Evolutionary conservation across 1,140 invertebrate species (phyloP), one percentile per base, ranked within the genome.

Genomic region (Lordiphosa clarofinis): DNA sequence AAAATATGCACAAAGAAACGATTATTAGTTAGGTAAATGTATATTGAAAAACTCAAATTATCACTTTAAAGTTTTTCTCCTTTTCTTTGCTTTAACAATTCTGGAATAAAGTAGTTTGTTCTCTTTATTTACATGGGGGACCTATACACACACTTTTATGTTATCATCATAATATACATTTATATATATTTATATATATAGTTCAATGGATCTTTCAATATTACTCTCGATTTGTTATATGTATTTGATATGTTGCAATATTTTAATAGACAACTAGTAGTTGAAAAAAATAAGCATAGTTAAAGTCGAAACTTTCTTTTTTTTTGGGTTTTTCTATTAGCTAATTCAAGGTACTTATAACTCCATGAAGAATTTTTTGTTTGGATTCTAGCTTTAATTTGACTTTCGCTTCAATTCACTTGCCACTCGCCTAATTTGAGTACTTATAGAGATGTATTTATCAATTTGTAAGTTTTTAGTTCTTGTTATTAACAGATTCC

Each of bases 341-440:
- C 84, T 87, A 87, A 82, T 87, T 87, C 79, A 87, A 87, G 84
- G 84, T 87, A 87, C 84, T 87, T 87, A 87, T 87, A 87, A 87
- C 84, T 87, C 84, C 84, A 87, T 87, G 78, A 86, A 56, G 35
- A 46, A 56, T 54, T 52, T 55, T 59, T 31, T 44, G 38, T 63
- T 63, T 35, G 37, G 6, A 35, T 8, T 42, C 47, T 48, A 15
- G 10, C 4, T 52, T 38, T 49, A 33, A 19, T 8, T 50, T 24
- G 37, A 35, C 44, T 50, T 57, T 46, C 44, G 35, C 35, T 36
- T 49, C 40, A 10, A 7, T 15, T 46, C 37, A 38, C 35, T 42
- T 28, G 42, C 12, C 21, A 1, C 28, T n/a, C n/a, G 12, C 37
- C 47, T 49, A 36, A 8, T 47, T 67, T 63, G 75, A 57, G 59